Percentiles rank a stretch among this genome's conserved stretches.
phyloP scores from a whole-genome alignment of 2,797 vertebrate genomes.

The Garrulus glandarius region DNA sequence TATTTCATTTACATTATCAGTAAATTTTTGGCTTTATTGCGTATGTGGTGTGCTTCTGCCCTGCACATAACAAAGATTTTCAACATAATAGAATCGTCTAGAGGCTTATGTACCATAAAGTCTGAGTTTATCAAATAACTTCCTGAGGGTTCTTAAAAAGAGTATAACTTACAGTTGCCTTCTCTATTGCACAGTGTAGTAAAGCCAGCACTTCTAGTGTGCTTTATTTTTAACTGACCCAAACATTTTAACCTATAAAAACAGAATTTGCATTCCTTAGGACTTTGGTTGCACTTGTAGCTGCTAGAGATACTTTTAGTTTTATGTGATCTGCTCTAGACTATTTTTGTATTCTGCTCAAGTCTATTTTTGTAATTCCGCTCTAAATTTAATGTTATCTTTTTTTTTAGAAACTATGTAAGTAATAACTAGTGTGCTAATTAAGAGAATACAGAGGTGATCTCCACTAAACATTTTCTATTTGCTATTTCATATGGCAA shows the following conservation, averaged over 20 bases:
- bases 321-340: not conserved
- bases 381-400: not conserved
- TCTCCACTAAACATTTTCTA: not conserved
- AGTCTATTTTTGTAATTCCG: not conserved
- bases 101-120: not conserved
- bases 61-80: not conserved
- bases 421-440: not conserved
- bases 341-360: not conserved
- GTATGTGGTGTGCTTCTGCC: not conserved
- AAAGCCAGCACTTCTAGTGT: not conserved
- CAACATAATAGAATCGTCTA: not conserved
- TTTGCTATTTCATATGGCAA: not conserved
- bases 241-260: not conserved
- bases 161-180: not conserved
- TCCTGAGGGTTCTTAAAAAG: not conserved
- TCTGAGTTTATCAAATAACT: not conserved
- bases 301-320: not conserved
- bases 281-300: not conserved
- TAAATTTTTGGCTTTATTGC: not conserved
- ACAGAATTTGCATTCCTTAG: not conserved
- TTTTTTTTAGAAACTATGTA: not conserved
- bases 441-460: not conserved
- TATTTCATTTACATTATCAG: not conserved
- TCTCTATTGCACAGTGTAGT: not conserved
- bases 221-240: not conserved